Evolutionary conservation across 1,140 invertebrate genomes (phyloP).

Genomic region (Saccostrea glomerata): DNA sequence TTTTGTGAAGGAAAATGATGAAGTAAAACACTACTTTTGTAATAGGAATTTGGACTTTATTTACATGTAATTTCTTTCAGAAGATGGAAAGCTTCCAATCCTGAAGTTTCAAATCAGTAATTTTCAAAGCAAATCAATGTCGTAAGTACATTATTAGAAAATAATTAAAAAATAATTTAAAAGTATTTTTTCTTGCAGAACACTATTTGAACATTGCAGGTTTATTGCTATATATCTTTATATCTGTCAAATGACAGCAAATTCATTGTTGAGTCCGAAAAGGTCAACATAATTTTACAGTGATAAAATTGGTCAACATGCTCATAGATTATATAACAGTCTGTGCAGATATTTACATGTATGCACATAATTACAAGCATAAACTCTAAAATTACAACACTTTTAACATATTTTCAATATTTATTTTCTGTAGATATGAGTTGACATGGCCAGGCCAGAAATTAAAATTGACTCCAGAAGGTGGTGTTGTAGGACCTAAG

Average conservation of each 20-base stretch:
- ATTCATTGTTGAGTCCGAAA: background rate
- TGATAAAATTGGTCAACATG: background rate
- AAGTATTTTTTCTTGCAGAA: too few relatives aligned
- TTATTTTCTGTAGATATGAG: conserved; percentile 33
- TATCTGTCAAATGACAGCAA: too few relatives aligned
- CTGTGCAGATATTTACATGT: too few relatives aligned
- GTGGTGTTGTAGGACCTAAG: conserved; percentile 40
- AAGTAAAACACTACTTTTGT: background rate
- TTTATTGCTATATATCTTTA: too few relatives aligned
- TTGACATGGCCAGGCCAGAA: conserved; percentile 41
- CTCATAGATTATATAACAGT: too few relatives aligned
- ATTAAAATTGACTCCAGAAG: conserved; percentile 43
- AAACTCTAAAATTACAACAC: too few relatives aligned
- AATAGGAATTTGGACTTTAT: background rate
- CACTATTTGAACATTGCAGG: too few relatives aligned
- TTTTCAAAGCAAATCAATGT: conserved; percentile 37
- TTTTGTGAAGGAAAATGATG: background rate
- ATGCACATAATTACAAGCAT: too few relatives aligned
- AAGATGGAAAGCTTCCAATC: conserved; percentile 46
- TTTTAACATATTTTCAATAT: too few relatives aligned
- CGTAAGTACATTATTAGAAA: conserved; percentile 22
- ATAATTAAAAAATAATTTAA: too few relatives aligned
- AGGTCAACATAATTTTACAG: background rate
- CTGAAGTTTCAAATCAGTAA: conserved; percentile 46
- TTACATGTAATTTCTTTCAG: background rate